Base-by-base conservation (phyloP, 2,888 invertebrate species). In the Tinea semifulvella region DNA sequence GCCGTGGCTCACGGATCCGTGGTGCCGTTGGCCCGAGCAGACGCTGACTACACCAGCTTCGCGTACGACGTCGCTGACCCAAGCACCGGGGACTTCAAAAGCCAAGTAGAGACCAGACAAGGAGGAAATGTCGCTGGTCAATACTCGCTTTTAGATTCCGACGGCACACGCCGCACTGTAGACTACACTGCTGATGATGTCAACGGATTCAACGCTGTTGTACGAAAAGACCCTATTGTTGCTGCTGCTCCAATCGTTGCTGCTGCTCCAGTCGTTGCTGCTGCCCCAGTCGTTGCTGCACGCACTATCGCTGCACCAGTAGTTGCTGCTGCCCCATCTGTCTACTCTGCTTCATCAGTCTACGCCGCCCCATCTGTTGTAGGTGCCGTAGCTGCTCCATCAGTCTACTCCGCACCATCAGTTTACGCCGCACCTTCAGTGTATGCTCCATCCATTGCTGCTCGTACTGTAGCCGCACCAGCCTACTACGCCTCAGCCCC, bases 191-290 rank as follows among this genome's bases (percentile, higher is more conserved):
- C 84, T 47, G 84, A 84, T 56, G 79, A 82, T 46, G 58, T 82
- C 46, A 81, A 83, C 52, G 84, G 84, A 14, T 84, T 84, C 67
- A 84, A 84, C 67, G 84, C 84, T 26, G 74, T 84, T 14, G 84
- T 84, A 19, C 76, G 79, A 54, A 82, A 82, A 49, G 83, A 82
- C 50, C 74, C 84, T 22, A 71, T 64, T 26, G 61, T 69, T 35
- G 60, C 66, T 31, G 53, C 56, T 43, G 53, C 60, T 3, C 56
- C 74, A 18, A 57, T 67, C 1, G 65, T 71, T 2, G 65, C 67
- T 16, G 68, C 61, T 10, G 61, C 65, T 17, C 54, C 62, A 5
- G 61, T 56, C 1, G 65, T 60, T 1, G 65, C 58, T n/a, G 65
- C 71, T 6, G 61, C 67, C 3, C 56, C 53, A 14, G 53, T 57